phyloP scores from a whole-genome alignment of 2,113 vertebrate species.

The Xenopus borealis region DNA sequence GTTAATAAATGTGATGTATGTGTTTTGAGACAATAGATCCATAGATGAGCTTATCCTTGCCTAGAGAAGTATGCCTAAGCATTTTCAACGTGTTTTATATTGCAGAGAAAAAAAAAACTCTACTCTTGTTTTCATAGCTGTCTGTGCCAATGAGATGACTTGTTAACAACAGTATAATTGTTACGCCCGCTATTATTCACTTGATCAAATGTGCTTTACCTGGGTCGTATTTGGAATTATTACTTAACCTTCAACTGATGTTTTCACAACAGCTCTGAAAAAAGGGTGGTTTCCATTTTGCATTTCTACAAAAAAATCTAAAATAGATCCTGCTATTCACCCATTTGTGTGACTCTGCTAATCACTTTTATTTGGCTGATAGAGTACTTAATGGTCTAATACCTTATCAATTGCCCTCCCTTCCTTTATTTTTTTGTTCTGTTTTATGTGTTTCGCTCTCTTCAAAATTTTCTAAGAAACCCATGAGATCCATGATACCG shows the following conservation, averaged over 20 bases:
- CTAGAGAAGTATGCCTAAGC: constrained; percentile 46
- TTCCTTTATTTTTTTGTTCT: constrained; percentile 54
- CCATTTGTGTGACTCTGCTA: constrained; percentile 62
- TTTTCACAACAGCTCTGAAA: constrained; percentile 58
- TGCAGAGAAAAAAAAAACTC: constrained; percentile 56
- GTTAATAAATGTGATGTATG: constrained; percentile 49
- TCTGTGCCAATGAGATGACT: constrained; percentile 47
- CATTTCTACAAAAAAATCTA: constrained; percentile 49
- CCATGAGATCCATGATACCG: constrained; percentile 13
- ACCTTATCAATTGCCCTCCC: constrained; percentile 31
- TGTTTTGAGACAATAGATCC: not conserved
- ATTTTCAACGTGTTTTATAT: constrained; percentile 48
- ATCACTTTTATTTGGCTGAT: constrained; percentile 60
- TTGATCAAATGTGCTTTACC: no score
- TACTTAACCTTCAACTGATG: not conserved
- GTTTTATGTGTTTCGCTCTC: constrained; percentile 28
- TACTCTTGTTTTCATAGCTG: constrained; percentile 58
- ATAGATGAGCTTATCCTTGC: constrained; percentile 48
- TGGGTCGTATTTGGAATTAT: not conserved
- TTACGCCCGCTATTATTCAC: no score
- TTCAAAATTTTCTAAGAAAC: not conserved
- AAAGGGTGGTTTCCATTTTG: constrained; percentile 64
- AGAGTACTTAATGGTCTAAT: constrained; percentile 51
- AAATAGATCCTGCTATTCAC: constrained; percentile 98
- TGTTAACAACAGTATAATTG: no score